A percentile compares a stretch with the other conserved stretches of the same genome.
Evolutionary conservation across 2,797 vertebrate species (phyloP).

Genomic region (Setipinna tenuifilis): DNA sequence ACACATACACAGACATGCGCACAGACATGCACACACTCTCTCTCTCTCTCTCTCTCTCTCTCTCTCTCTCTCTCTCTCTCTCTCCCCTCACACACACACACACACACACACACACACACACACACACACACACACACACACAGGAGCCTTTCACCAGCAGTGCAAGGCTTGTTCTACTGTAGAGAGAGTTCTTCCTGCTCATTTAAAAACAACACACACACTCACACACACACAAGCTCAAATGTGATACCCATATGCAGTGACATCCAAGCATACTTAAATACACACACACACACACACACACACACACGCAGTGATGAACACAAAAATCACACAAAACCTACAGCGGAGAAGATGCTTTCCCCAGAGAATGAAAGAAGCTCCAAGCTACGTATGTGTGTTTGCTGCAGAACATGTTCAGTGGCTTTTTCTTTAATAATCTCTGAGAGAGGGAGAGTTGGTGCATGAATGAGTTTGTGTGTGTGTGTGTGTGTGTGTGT

Average conservation of each 20-base stretch:
- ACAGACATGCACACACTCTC: too few species aligned
- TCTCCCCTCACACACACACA: too few species aligned
- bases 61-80: too few species aligned
- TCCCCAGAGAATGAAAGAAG: slow-evolving; percentile 24
- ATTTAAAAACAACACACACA: slow-evolving; percentile 49
- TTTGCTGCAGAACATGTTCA: slow-evolving; percentile 26
- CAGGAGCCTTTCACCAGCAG: slow-evolving; percentile 56
- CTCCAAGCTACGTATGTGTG: slow-evolving; percentile 27
- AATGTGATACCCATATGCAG: not conserved
- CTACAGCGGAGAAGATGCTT: not conserved
- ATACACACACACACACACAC: not conserved
- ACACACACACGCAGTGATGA: not conserved
- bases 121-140: not conserved
- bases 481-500: too few species aligned
- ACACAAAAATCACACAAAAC: not conserved
- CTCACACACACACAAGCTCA: not conserved
- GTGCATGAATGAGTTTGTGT: too few species aligned
- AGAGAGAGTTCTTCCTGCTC: slow-evolving; percentile 31
- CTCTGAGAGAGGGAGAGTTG: slow-evolving; percentile 14
- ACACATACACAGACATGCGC: too few species aligned
- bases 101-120: too few species aligned
- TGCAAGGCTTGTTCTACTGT: slow-evolving; percentile 24
- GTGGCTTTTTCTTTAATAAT: slow-evolving; percentile 27
- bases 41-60: too few species aligned
- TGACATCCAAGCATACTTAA: not conserved